phyloP scores from a whole-genome alignment of 2,113 vertebrate species.

The Dipodomys stephensi region DNA sequence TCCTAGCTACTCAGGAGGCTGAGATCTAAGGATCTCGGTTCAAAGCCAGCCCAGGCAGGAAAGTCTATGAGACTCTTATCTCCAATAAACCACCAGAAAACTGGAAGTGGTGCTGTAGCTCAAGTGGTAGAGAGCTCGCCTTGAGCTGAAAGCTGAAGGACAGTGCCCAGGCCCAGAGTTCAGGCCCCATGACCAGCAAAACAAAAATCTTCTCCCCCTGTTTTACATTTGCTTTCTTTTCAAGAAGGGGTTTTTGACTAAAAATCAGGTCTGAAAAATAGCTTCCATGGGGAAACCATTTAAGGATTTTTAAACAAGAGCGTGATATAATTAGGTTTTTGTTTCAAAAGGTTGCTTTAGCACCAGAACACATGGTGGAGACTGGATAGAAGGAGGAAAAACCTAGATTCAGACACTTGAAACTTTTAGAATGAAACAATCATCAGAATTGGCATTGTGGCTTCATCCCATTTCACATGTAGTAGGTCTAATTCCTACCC shows the following conservation, averaged over 20 bases:
- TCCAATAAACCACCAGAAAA: too few species aligned
- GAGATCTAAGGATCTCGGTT: too few species aligned
- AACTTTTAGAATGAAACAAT: not conserved
- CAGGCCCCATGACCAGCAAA: too few species aligned
- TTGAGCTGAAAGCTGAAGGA: too few species aligned
- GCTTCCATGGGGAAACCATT: slow-evolving; percentile 51
- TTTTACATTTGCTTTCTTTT: slow-evolving; percentile 62
- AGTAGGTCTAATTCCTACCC: not conserved
- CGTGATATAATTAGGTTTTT: slow-evolving; percentile 63
- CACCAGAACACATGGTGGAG: not conserved
- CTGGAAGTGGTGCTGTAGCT: too few species aligned
- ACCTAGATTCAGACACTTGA: not conserved
- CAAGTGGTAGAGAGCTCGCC: too few species aligned
- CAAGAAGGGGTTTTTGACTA: slow-evolving; percentile 52
- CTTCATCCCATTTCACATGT: not conserved
- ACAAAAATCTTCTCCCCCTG: not conserved
- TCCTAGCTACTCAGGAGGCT: too few species aligned
- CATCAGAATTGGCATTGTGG: not conserved
- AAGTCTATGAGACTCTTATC: too few species aligned
- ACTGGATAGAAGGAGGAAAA: not conserved
- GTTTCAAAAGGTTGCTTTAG: slow-evolving; percentile 51
- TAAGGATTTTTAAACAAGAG: slow-evolving; percentile 61
- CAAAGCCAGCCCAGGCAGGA: too few species aligned
- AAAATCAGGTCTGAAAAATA: slow-evolving; percentile 61
- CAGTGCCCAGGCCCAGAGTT: too few species aligned